Evolutionary conservation across 2,888 invertebrate species (phyloP), one percentile per base, ranked within the genome.

Genomic region (Lasioglossum lativentre): DNA sequence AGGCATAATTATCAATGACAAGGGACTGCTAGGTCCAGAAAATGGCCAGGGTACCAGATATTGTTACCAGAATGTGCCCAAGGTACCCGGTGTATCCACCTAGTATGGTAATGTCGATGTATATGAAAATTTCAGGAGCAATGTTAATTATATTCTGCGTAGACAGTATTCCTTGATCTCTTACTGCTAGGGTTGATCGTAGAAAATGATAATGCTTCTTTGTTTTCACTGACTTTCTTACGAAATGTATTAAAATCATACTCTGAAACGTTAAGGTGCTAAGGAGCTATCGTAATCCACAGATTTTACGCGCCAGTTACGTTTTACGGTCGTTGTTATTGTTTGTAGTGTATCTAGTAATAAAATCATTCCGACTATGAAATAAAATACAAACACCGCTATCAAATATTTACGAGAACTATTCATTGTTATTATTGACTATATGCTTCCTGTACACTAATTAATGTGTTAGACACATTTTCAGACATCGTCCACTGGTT

Each of bases 1-100:
- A 86, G 93, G 81, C 89, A 92, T 52, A 52, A 52, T 23, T 2
- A 8, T 52, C 23, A 52, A 52, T 23, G 23, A 52, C 19, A 23
- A 45, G 23, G 23, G 2, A 52, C 3, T 23, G 6, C 8, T 23
- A 23, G 23, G 23, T 23, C 23, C 23, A 70, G 38, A 80, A 42
- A 30, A 14, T 27, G 27, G 12, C 4, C 14, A 52, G 8, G 8
- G 47, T 23, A 47, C 19, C 6, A 8, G 47, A 23, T 47, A 47
- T 19, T 47, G 19, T 19, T 47, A 47, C 47, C 19, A 19, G 19
- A 47, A 6, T 47, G 47, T n/a, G n/a, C n/a, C n/a, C n/a, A 42
- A 42, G 12, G 12, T 42, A 42, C 42, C 14, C 42, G 42, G 14
- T 42, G 14, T 42, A 42, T 12, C 14, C 42, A 12, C 42, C 42